Conservation (phyloP, 2,888 invertebrate genomes). For the Oscheius sp. region DNA sequence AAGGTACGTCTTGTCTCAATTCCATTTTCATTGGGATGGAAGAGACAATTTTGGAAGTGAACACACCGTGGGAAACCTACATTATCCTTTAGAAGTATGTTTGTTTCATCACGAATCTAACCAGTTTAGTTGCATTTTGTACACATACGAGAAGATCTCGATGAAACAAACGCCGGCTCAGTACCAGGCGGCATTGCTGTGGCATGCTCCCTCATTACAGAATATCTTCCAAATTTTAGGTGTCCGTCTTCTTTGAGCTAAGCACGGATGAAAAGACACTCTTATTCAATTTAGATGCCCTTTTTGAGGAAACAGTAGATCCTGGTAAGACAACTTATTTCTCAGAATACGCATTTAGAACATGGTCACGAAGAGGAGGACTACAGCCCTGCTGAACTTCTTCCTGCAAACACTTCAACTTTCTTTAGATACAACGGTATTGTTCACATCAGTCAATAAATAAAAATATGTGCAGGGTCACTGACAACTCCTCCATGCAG, state of each 20-base stretch:
- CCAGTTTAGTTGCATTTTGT: conserved; percentile 31
- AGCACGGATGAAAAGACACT: not conserved
- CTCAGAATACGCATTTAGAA: not conserved
- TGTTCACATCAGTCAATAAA: not conserved
- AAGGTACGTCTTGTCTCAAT: conserved; percentile 19
- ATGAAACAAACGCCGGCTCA: conserved; percentile 6
- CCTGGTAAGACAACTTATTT: not conserved
- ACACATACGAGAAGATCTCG: conserved; percentile 26
- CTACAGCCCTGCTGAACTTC: conserved; percentile 19
- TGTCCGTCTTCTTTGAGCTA: conserved; percentile 26
- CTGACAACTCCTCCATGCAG: conserved; percentile 33
- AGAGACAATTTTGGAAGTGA: conserved; percentile 32
- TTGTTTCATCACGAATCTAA: too few species aligned
- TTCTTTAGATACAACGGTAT: conserved; percentile 31
- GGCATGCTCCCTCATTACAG: not conserved
- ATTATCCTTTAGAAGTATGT: conserved; percentile 33
- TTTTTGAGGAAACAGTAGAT: not conserved
- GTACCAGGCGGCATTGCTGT: conserved; percentile 22
- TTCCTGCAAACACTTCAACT: conserved; percentile 17
- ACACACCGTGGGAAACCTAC: conserved; percentile 20
- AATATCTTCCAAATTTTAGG: conserved; percentile 7
- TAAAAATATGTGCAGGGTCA: not conserved
- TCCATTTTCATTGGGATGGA: conserved; percentile 38
- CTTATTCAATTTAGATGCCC: conserved; percentile 13
- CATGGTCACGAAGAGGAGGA: not conserved